phyloP scores from a whole-genome alignment of 2,113 vertebrate species.

The Cyphomyrus discorhynchus region DNA sequence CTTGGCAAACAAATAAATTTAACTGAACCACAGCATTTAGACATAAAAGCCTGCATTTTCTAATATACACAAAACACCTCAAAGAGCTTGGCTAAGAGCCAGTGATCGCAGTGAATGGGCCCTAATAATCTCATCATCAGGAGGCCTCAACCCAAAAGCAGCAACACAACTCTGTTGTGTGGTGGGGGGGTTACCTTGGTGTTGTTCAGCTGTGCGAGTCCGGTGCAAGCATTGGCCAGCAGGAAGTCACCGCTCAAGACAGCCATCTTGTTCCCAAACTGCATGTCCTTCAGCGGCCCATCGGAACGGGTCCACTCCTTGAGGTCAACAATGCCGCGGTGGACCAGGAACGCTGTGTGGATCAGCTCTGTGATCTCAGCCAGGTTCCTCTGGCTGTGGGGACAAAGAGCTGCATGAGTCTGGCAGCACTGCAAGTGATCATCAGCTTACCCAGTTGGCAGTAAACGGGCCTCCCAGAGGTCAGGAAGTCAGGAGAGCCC shows the following conservation, averaged over 20 bases:
- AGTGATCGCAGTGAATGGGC: neutral
- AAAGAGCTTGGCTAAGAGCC: neutral
- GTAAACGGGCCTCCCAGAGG: neutral
- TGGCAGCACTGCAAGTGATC: neutral
- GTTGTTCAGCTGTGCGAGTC: conserved; percentile 85
- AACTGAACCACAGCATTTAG: neutral
- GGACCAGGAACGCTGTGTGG: conserved; percentile 92
- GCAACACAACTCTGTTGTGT: neutral
- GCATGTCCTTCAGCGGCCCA: conserved; percentile 90
- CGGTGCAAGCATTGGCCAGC: conserved; percentile 87
- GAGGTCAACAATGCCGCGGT: conserved; percentile 88
- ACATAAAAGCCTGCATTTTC: neutral
- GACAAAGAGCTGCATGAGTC: conserved; percentile 4
- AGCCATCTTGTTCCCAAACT: conserved; percentile 98
- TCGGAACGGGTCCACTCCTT: conserved; percentile 80
- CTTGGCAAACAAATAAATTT: neutral
- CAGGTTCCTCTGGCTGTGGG: conserved; percentile 81
- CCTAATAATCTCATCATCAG: neutral
- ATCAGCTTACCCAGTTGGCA: neutral
- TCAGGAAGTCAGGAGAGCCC: neutral
- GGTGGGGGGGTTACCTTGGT: conserved; percentile 73
- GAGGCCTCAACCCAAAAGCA: neutral
- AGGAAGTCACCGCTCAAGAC: conserved; percentile 93
- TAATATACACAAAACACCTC: neutral
- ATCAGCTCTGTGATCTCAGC: conserved; percentile 96